Base-by-base conservation (phyloP, 2,113 vertebrate species). In the Chelonoidis abingdonii region DNA sequence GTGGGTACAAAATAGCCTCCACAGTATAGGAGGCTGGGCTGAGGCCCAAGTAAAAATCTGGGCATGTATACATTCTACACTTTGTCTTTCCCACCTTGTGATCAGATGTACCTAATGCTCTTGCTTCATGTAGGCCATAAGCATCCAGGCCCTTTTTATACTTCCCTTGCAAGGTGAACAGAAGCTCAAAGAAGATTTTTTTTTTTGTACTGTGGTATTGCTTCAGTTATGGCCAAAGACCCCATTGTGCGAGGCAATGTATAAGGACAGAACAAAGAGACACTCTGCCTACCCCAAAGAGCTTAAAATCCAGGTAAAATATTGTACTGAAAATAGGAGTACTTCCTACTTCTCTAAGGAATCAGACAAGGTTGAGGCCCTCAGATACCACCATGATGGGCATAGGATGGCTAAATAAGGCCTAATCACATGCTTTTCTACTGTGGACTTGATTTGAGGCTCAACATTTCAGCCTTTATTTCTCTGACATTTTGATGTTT, bases 391-490 rank as follows among this genome's bases (percentile, higher is more conserved):
- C 16, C 35, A 69, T 35, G 19, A 38, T 38, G 35, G 35, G 6
- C 65, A 69, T n/a, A 69, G 35, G 65, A 21, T n/a, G 19, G 16
- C n/a, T n/a, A 38, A 8, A 27, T 52, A 53, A 62, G 31, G 5
- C 1, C 89, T 92, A 62, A 1, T 7, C 19, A 41, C 62, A 81
- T 82, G 2, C 2, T 1, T 57, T n/a, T 53, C 2, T 24, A 17
- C 4, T 11, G 1, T 29, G 1, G 57, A 5, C 8, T 83, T 69
- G 19, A 87, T 62, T 62, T 78, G 41, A 44, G 4, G 8, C n/a
- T 78, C n/a, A 81, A 38, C 79, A 53, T 6, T 24, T 10, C 52
- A 10, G 2, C 2, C 49, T 1, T 0, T 53, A 27, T 27, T 3
- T 93, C 2, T 27, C 92, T 6, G 35, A 0, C 8, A 52, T 89